Evolutionary conservation across 2,113 vertebrate species (phyloP).

Genomic region (Neodontobutis hainanensis): DNA sequence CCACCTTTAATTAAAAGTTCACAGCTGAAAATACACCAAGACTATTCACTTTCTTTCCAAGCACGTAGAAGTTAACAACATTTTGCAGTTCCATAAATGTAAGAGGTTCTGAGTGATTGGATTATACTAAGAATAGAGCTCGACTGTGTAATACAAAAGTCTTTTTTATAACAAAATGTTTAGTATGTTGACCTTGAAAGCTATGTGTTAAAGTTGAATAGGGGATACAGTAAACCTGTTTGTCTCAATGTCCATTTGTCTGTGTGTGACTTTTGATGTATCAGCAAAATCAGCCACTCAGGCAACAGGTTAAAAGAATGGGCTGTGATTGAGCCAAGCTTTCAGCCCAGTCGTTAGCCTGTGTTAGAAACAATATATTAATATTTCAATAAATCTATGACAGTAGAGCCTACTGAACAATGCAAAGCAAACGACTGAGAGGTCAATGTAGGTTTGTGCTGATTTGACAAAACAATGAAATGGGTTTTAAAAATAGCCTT

Average conservation of each 20-base stretch:
- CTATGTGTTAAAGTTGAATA: constrained; percentile 28
- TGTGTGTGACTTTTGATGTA: constrained; percentile 32
- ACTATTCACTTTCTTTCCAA: constrained; percentile 28
- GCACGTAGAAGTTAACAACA: constrained; percentile 26
- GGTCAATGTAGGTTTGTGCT: constrained; percentile 30
- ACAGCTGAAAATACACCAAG: constrained; percentile 28
- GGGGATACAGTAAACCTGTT: constrained; percentile 4
- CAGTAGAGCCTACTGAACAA: constrained; percentile 20
- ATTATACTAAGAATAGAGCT: constrained; percentile 30
- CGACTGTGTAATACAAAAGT: background rate
- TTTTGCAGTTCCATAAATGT: constrained; percentile 26
- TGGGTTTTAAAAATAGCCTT: background rate
- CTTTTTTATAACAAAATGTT: background rate
- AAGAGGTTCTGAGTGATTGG: constrained; percentile 20
- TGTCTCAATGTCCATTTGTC: constrained; percentile 26
- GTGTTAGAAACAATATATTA: constrained; percentile 56
- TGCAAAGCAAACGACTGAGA: constrained; percentile 3
- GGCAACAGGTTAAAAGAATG: constrained; percentile 40
- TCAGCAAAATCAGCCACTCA: constrained; percentile 44
- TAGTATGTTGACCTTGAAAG: constrained; percentile 11
- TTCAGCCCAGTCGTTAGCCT: constrained; percentile 52
- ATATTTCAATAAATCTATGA: constrained; percentile 52
- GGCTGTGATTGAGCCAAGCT: constrained; percentile 39
- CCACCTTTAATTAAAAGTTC: constrained; percentile 53
- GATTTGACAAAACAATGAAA: background rate